Conservation (phyloP, 2,113 vertebrate species). For the Nesogale talazaci region DNA sequence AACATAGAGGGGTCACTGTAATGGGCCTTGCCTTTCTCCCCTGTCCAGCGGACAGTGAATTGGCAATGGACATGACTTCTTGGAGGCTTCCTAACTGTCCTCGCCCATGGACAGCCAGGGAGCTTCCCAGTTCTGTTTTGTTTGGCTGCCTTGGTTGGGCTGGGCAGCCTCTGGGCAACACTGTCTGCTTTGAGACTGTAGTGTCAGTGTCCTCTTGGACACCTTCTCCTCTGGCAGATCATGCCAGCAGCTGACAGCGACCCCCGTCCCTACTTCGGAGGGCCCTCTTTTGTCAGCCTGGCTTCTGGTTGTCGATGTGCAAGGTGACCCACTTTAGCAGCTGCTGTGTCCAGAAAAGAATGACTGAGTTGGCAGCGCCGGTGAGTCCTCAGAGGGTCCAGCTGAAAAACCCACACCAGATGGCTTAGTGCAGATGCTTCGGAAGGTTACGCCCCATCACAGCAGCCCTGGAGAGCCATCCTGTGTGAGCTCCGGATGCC, state of each 20-base stretch:
- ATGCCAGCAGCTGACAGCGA: not conserved
- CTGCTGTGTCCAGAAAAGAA: constrained; percentile 76
- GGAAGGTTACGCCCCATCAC: constrained; percentile 69
- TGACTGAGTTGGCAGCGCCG: constrained; percentile 73
- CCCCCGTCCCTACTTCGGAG: not conserved
- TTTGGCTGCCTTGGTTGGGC: not conserved
- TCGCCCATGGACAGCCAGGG: not conserved
- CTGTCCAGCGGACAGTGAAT: not conserved
- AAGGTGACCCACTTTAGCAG: constrained; percentile 81
- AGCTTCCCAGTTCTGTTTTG: not conserved
- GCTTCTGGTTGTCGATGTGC: constrained; percentile 27
- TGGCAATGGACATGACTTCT: not conserved
- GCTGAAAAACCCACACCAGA: constrained; percentile 72
- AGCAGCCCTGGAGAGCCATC: constrained; percentile 58
- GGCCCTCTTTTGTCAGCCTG: constrained; percentile 11
- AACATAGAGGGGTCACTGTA: too few relatives aligned
- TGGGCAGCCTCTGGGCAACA: not conserved
- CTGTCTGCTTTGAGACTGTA: too few relatives aligned
- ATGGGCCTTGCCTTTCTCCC: not conserved
- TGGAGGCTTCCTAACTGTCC: not conserved
- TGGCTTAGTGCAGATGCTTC: constrained; percentile 77
- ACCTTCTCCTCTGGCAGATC: not conserved
- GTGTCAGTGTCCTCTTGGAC: not conserved
- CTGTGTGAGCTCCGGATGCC: constrained; percentile 44
- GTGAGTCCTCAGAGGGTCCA: constrained; percentile 71